Evolutionary conservation across 2,113 vertebrate genomes (phyloP).

Genomic region (Leptobrachium ailaonicum): DNA sequence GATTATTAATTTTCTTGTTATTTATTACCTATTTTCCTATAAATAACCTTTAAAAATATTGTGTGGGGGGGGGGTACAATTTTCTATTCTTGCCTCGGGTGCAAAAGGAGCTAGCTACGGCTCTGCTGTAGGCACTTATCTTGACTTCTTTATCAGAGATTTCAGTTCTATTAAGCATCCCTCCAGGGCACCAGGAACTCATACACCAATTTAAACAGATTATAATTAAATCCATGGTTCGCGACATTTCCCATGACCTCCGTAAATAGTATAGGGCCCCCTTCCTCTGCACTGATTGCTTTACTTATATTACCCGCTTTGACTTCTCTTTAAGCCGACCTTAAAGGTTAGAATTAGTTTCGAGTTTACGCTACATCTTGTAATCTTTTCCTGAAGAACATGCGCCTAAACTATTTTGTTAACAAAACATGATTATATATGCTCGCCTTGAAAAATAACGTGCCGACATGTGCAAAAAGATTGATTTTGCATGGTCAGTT

Average conservation of each 20-base stretch:
- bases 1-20: too few relatives aligned
- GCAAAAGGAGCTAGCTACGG: too few relatives aligned
- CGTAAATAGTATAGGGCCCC: constrained; percentile 13
- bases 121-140: neutral
- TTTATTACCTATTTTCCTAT: too few relatives aligned
- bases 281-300: constrained; percentile 35
- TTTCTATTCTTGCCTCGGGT: too few relatives aligned
- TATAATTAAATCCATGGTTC: constrained; percentile 53
- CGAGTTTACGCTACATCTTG: neutral
- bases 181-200: constrained; percentile 40
- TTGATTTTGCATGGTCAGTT: too few relatives aligned
- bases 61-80: too few relatives aligned
- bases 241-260: constrained; percentile 54
- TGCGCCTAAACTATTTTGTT: neutral
- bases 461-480: too few relatives aligned
- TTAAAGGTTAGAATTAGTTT: constrained; percentile 29
- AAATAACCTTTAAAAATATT: too few relatives aligned
- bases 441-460: too few relatives aligned
- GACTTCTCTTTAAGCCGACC: neutral
- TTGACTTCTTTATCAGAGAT: constrained; percentile 5
- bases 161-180: constrained; percentile 46
- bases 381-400: neutral
- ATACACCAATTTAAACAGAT: constrained; percentile 51
- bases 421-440: too few relatives aligned
- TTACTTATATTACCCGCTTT: constrained; percentile 16